phyloP scores from a whole-genome alignment of 2,888 invertebrate species.

The Drepanosiphum platanoidis region DNA sequence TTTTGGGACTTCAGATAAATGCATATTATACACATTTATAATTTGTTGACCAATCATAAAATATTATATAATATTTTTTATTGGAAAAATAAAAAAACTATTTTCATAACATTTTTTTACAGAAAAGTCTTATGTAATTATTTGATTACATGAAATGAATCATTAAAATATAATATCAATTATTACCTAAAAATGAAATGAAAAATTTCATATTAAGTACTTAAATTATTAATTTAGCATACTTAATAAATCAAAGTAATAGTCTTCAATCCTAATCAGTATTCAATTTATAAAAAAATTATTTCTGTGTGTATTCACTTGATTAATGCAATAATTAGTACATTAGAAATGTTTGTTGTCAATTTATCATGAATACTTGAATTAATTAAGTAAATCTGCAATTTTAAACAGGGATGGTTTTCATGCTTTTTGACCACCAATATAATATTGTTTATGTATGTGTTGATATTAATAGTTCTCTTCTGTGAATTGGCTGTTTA shows the following conservation, averaged over 20 bases:
- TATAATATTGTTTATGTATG: neutral
- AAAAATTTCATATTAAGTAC: neutral
- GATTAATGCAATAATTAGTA: constrained; percentile 4
- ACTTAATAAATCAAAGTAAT: neutral
- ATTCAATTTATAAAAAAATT: neutral
- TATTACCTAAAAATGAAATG: neutral
- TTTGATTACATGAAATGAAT: neutral
- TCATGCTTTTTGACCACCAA: neutral
- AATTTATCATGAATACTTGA: neutral
- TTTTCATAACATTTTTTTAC: constrained; percentile 47
- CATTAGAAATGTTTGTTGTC: neutral
- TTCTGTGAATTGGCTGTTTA: neutral
- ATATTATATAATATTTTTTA: constrained; percentile 23
- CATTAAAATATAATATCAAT: neutral
- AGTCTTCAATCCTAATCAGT: neutral
- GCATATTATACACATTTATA: neutral
- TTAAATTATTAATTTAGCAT: no score
- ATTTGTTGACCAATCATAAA: constrained; percentile 18
- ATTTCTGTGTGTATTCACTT: neutral
- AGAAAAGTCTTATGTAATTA: neutral
- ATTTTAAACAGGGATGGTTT: neutral
- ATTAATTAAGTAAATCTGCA: neutral
- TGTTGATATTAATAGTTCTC: neutral
- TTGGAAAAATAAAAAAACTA: constrained; percentile 21
- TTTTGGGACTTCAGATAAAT: constrained; percentile 15